Conservation (phyloP, 2,888 invertebrate genomes). For the Oscheius sp. region DNA sequence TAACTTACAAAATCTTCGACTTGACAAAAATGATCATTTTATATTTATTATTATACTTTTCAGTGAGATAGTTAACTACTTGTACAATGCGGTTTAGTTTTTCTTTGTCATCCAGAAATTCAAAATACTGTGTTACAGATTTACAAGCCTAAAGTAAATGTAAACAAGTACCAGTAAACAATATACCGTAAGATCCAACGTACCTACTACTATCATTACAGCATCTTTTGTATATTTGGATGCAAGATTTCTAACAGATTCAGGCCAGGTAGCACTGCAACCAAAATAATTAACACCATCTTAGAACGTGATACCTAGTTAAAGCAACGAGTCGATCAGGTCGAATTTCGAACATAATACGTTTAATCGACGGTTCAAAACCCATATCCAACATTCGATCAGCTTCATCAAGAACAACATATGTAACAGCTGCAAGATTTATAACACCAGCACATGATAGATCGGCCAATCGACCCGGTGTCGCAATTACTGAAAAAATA, state of each 20-base stretch:
- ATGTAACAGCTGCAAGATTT: conserved; percentile 37
- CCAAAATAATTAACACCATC: conserved; percentile 31
- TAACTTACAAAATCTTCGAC: conserved; percentile 76
- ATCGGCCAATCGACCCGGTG: conserved; percentile 91
- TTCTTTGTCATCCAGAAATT: conserved; percentile 77
- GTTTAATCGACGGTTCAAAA: conserved; percentile 78
- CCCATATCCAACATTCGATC: conserved; percentile 77
- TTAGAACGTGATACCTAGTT: conserved; percentile 78
- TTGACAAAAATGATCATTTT: conserved; percentile 91
- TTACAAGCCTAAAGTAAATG: conserved; percentile 78
- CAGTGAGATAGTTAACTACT: conserved; percentile 73
- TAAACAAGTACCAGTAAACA: background rate
- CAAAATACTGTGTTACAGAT: conserved; percentile 83
- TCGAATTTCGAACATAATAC: conserved; percentile 82
- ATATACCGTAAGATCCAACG: conserved; percentile 80
- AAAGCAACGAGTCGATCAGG: conserved; percentile 93
- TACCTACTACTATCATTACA: conserved; percentile 87
- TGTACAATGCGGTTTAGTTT: conserved; percentile 38
- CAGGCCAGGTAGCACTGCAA: conserved; percentile 95
- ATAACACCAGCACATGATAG: conserved; percentile 77
- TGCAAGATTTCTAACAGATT: conserved; percentile 85
- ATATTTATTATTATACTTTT: conserved; percentile 79
- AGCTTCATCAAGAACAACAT: conserved; percentile 83
- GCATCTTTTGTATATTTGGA: conserved; percentile 88
- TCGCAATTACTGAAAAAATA: conserved; percentile 80